Conservation (phyloP, 2,797 vertebrate species). For the Acipenser ruthenus region DNA sequence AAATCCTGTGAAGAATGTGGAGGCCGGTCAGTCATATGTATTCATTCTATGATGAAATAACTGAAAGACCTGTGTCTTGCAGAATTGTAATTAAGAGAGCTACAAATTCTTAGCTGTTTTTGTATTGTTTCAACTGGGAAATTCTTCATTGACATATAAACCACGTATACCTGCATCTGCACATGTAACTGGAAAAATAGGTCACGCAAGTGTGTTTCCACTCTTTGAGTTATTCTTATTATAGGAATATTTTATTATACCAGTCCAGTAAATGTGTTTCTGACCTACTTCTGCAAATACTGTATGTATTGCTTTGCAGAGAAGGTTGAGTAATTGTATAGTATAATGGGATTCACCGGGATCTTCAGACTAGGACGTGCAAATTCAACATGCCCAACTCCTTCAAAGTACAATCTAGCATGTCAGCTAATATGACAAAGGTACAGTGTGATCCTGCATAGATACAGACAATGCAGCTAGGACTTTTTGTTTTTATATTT, state of each 20-base stretch:
- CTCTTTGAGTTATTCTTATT: constrained; percentile 22
- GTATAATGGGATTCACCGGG: constrained; percentile 19
- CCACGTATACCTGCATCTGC: constrained; percentile 28
- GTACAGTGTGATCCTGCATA: too few species aligned
- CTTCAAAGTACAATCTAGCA: too few species aligned
- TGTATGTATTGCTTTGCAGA: constrained; percentile 8
- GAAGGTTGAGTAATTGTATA: constrained; percentile 14
- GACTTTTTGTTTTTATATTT: too few species aligned
- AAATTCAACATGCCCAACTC: too few species aligned
- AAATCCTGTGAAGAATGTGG: too few species aligned
- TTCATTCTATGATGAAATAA: too few species aligned
- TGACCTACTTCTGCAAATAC: constrained; percentile 35
- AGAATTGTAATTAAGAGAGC: too few species aligned
- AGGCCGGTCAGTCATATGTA: too few species aligned
- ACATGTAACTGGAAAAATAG: constrained; percentile 31
- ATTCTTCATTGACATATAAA: neutral
- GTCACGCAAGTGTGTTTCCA: constrained; percentile 12
- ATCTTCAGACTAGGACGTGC: neutral
- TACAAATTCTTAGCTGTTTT: too few species aligned
- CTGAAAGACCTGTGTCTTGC: too few species aligned
- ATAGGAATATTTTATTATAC: constrained; percentile 26
- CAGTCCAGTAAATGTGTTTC: constrained; percentile 21
- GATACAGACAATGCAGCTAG: too few species aligned
- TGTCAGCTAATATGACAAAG: too few species aligned
- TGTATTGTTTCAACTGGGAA: neutral